These are phyloP conservation scores for Albula glossodonta DNA, from an alignment of 2,113 vertebrate species.

Conservation along the genomic window DNA sequence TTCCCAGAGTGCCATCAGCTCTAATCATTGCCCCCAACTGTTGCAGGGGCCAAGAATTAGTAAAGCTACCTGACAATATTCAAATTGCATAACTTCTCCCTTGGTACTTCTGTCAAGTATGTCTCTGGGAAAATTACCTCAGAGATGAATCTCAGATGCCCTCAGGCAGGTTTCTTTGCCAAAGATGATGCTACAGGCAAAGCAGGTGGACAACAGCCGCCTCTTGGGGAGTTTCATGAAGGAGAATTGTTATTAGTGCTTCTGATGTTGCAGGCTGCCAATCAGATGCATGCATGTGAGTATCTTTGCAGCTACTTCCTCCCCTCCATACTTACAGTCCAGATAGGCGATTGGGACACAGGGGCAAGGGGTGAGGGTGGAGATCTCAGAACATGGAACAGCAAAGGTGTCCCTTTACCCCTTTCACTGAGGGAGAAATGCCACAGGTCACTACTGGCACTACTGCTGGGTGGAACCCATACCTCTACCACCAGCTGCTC, in stretches of 20 bases:
- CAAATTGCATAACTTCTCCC: background rate
- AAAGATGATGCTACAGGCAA: background rate
- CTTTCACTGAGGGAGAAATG: conserved; percentile 59
- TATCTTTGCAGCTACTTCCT: background rate
- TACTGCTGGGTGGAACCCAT: background rate
- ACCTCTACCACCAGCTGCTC: background rate
- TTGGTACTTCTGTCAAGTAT: background rate
- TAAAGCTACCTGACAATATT: background rate
- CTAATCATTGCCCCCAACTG: background rate
- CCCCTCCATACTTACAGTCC: conserved; percentile 65
- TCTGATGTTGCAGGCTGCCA: background rate
- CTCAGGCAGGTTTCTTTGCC: background rate
- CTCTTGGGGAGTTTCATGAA: background rate
- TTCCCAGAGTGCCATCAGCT: background rate
- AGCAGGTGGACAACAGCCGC: background rate
- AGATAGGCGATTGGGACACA: conserved; percentile 44
- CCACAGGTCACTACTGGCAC: conserved; percentile 29
- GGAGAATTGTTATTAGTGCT: conserved; percentile 10
- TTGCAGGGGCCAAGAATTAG: background rate
- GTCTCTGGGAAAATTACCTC: background rate
- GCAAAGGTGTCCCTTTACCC: conserved; percentile 66
- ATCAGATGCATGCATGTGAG: conserved; percentile 57
- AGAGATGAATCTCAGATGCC: background rate
- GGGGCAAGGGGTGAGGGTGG: conserved; percentile 31
- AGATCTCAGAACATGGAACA: conserved; percentile 71